Evolutionary conservation across 2,113 vertebrate species (phyloP).

Genomic region (Psephotus haematonotus): DNA sequence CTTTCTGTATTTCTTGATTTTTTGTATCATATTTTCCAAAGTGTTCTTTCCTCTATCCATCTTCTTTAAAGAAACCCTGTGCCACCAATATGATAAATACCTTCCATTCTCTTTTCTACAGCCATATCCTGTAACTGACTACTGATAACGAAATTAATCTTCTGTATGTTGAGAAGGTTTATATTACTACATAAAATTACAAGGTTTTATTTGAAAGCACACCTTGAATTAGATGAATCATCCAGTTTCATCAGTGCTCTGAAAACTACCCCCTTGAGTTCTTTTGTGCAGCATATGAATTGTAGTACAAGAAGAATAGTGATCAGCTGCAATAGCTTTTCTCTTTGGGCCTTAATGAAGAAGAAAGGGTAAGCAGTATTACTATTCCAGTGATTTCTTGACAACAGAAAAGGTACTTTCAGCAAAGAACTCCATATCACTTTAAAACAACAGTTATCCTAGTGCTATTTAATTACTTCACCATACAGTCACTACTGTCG

Average conservation of each 20-base stretch:
- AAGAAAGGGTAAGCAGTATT: not conserved
- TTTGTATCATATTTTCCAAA: not conserved
- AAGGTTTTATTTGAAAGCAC: not conserved
- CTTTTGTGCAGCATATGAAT: conserved; percentile 67
- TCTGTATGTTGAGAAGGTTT: not conserved
- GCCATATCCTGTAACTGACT: not conserved
- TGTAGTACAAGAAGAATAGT: conserved; percentile 85
- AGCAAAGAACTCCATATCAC: not conserved
- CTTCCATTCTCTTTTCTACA: not conserved
- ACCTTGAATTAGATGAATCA: conserved; percentile 68
- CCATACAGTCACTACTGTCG: not conserved
- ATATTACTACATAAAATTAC: not conserved
- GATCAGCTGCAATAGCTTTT: conserved; percentile 78
- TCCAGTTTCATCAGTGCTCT: conserved; percentile 75
- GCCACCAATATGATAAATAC: not conserved
- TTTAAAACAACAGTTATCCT: not conserved
- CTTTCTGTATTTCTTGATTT: not conserved
- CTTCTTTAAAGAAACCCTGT: not conserved
- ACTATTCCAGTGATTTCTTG: not conserved
- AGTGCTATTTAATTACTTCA: not conserved
- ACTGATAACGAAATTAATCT: not conserved
- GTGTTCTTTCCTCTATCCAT: not conserved
- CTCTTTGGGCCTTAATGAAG: conserved; percentile 73
- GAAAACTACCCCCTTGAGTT: conserved; percentile 68
- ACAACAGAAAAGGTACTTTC: not conserved